Percentiles rank a stretch among this genome's conserved stretches.
Conservation (phyloP, 2,888 invertebrate genomes). For the Mellilla xanthometata region DNA sequence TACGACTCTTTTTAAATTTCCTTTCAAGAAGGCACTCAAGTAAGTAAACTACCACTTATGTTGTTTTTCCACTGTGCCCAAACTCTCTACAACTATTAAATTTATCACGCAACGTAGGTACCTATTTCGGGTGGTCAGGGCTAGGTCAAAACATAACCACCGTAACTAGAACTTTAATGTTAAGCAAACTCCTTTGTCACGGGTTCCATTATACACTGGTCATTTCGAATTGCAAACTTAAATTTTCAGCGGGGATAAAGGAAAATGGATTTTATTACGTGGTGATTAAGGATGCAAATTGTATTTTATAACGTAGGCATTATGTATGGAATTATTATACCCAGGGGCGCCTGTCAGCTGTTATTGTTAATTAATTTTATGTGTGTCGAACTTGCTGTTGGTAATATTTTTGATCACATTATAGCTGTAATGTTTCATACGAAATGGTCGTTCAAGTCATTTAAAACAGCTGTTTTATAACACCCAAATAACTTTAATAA, state of each 20-base stretch:
- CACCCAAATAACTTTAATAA: too few species aligned
- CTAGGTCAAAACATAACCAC: constrained; percentile 49
- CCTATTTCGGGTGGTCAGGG: constrained; percentile 65
- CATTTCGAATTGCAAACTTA: constrained; percentile 23
- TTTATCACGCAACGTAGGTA: constrained; percentile 60
- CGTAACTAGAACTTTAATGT: constrained; percentile 28
- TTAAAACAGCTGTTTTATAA: too few species aligned
- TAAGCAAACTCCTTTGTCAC: constrained; percentile 1
- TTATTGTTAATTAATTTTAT: constrained; percentile 32
- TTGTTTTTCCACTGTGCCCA: constrained; percentile 5
- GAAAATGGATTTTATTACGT: constrained; percentile 43
- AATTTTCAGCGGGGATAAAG: constrained; percentile 31
- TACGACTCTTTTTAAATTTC: background rate
- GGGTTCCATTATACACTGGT: constrained; percentile 36
- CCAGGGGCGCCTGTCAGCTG: constrained; percentile 23
- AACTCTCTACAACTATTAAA: constrained; percentile 44
- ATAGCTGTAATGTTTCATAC: background rate
- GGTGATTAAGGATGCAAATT: constrained; percentile 27
- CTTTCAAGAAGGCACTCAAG: background rate
- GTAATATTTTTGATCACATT: background rate
- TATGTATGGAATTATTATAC: constrained; percentile 27
- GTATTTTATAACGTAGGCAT: constrained; percentile 24
- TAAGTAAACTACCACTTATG: background rate
- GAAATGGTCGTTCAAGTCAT: background rate
- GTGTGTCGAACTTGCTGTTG: constrained; percentile 25